These are phyloP conservation scores for Xestobium rufovillosum DNA, from an alignment of 2,888 invertebrate genomes.

Conservation along the genomic window DNA sequence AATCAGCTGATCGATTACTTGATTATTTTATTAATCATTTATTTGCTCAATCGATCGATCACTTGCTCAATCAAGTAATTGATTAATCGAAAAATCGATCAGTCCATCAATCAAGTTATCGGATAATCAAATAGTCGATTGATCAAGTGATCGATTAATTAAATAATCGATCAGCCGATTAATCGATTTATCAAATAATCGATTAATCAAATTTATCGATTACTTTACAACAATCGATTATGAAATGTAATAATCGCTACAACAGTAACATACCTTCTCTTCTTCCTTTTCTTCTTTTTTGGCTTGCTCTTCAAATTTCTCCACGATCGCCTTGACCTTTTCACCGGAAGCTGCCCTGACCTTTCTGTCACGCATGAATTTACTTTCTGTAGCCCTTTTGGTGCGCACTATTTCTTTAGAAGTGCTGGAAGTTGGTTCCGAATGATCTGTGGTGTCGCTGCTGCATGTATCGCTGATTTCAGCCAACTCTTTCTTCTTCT, in stretches of 20 bases:
- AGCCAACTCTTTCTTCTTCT: conserved; percentile 21
- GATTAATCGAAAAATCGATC: too few species aligned
- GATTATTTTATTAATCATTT: too few species aligned
- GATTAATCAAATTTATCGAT: too few species aligned
- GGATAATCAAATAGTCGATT: too few species aligned
- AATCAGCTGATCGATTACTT: too few species aligned
- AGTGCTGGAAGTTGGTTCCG: conserved; percentile 25
- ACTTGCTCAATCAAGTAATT: too few species aligned
- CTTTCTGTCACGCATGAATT: conserved; percentile 35
- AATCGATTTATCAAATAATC: too few species aligned
- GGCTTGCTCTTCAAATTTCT: conserved; percentile 34
- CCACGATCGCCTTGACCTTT: conserved; percentile 35
- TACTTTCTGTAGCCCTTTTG: conserved; percentile 30
- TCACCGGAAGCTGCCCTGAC: conserved; percentile 35
- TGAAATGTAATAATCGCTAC: conserved; percentile 9
- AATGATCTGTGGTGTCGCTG: conserved; percentile 31
- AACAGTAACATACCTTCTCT: conserved; percentile 2
- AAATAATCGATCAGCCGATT: too few species aligned
- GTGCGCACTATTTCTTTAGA: conserved; percentile 29
- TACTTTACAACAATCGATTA: too few species aligned
- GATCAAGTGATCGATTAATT: too few species aligned
- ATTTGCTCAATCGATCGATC: too few species aligned
- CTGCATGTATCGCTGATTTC: conserved; percentile 31
- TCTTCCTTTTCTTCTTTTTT: conserved; percentile 33
- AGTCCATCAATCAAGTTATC: too few species aligned